phyloP scores from a whole-genome alignment of 37 sponge, comb jelly and placozoan species.

The Eunapius fragilis region DNA sequence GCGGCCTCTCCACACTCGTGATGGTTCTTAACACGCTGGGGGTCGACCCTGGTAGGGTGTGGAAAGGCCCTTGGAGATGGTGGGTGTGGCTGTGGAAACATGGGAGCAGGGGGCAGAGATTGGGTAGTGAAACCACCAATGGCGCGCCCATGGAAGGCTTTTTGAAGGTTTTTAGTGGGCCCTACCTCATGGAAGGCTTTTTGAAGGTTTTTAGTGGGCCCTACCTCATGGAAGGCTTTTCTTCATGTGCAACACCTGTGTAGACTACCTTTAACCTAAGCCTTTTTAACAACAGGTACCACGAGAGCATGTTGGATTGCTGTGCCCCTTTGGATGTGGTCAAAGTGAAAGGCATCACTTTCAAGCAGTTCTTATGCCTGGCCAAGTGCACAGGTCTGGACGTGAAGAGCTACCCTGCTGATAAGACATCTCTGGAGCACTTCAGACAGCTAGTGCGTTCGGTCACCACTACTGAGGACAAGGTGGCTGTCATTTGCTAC shows the following conservation, averaged over 20 bases:
- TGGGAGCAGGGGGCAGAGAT: not conserved
- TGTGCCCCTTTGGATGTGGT: constrained; percentile 20
- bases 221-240: not conserved
- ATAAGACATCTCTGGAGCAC: not conserved
- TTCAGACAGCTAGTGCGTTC: constrained; percentile 5
- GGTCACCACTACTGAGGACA: not conserved
- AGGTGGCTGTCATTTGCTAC: constrained; percentile 11
- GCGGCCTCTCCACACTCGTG: constrained; percentile 35
- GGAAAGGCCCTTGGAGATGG: constrained; percentile 51
- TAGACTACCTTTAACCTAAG: not conserved
- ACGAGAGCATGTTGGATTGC: constrained; percentile 28
- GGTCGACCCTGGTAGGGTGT: constrained; percentile 10
- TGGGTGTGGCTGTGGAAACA: not conserved
- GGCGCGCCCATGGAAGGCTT: not conserved
- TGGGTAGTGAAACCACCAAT: not conserved
- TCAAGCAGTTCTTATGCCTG: constrained; percentile 21
- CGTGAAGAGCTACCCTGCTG: not conserved
- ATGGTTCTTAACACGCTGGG: constrained; percentile 30
- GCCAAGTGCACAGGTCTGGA: constrained; percentile 17
- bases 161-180: too few species aligned
- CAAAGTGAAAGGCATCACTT: constrained; percentile 27
- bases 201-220: not conserved
- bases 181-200: not conserved
- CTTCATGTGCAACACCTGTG: not conserved
- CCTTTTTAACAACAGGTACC: not conserved